Conservation (phyloP, 2,888 invertebrate genomes). For the Agonum fuliginosum region DNA sequence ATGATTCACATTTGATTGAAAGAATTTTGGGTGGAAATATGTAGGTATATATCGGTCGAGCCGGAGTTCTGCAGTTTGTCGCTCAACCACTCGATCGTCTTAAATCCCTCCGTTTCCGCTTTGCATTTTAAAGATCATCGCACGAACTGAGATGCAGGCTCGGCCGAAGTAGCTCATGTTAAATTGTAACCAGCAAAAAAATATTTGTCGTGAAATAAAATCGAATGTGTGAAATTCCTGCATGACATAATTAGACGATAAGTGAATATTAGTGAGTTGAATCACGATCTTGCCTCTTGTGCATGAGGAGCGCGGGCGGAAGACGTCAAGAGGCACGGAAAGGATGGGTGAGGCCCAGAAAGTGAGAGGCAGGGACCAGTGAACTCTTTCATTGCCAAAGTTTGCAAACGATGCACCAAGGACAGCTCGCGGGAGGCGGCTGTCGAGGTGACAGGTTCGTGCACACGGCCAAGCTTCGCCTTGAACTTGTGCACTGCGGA, state of each 20-base stretch:
- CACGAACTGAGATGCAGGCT: too few relatives aligned
- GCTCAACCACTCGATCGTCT: too few relatives aligned
- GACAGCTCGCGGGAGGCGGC: slow-evolving; percentile 3
- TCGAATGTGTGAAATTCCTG: not conserved
- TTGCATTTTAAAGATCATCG: too few relatives aligned
- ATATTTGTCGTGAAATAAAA: not conserved
- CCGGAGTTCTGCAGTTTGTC: too few relatives aligned
- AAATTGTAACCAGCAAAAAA: too few relatives aligned
- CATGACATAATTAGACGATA: slow-evolving; percentile 28
- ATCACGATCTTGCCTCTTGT: slow-evolving; percentile 33
- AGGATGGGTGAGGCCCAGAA: slow-evolving; percentile 52
- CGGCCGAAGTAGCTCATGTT: too few relatives aligned
- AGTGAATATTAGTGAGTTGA: slow-evolving; percentile 23
- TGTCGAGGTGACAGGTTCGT: slow-evolving; percentile 51
- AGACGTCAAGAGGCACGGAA: slow-evolving; percentile 39
- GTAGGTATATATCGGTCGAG: too few relatives aligned
- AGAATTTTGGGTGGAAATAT: too few relatives aligned
- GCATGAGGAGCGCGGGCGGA: slow-evolving; percentile 11
- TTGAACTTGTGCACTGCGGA: slow-evolving; percentile 51
- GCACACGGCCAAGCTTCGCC: slow-evolving; percentile 38
- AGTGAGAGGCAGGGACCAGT: slow-evolving; percentile 57
- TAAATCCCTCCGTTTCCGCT: too few relatives aligned
- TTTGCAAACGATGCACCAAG: slow-evolving; percentile 55
- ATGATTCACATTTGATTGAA: too few relatives aligned
- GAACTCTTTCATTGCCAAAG: slow-evolving; percentile 59